These are phyloP conservation scores for Synergus itoensis DNA, from an alignment of 2,888 invertebrate species.

Conservation along the genomic window DNA sequence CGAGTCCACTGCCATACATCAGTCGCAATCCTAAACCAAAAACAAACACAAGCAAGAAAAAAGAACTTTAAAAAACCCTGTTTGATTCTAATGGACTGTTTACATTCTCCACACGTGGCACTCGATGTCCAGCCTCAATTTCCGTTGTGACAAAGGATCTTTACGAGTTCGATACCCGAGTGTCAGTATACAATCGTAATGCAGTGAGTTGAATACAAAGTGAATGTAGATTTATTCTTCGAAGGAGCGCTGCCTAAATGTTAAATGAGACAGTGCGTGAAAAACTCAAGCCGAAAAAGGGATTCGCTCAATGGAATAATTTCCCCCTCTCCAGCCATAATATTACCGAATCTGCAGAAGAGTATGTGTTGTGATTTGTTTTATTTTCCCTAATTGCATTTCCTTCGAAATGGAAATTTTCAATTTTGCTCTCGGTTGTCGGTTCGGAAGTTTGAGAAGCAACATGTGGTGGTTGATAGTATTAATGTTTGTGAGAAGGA, in stretches of 20 bases:
- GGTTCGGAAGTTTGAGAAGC: slow-evolving; percentile 1
- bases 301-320: neutral
- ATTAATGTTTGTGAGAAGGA: slow-evolving; percentile 53
- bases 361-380: slow-evolving; percentile 12
- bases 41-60: neutral
- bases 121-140: slow-evolving; percentile 6
- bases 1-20: neutral
- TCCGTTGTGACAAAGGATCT: slow-evolving; percentile 4
- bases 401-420: neutral
- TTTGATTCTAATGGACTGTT: slow-evolving; percentile 6
- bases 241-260: slow-evolving; percentile 17
- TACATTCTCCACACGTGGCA: slow-evolving; percentile 12
- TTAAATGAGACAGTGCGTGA: slow-evolving; percentile 13
- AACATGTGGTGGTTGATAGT: slow-evolving; percentile 60
- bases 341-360: neutral
- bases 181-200: neutral
- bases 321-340: neutral
- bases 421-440: neutral
- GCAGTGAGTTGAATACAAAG: slow-evolving; percentile 25
- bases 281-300: neutral
- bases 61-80: neutral
- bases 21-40: neutral
- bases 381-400: neutral
- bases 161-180: slow-evolving; percentile 4
- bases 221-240: slow-evolving; percentile 23